Conservation (phyloP, 1,140 invertebrate species). For the Meloidogyne chitwoodi region DNA sequence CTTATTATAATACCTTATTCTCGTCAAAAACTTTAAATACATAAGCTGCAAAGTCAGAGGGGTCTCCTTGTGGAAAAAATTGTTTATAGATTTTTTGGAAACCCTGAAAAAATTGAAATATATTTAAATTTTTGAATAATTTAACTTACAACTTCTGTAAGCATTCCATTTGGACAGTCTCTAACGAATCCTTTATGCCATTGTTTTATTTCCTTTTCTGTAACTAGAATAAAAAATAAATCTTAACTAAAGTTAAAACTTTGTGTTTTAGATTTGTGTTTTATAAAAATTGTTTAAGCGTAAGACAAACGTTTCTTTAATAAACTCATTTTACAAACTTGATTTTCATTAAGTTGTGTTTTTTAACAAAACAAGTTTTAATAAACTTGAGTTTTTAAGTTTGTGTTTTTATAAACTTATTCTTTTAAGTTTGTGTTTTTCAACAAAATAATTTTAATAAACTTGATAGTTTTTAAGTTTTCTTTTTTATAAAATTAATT, state of each 20-base stretch:
- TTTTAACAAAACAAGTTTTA: neutral
- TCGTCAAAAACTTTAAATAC: constrained; percentile 97
- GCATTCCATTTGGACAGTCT: constrained; percentile 60
- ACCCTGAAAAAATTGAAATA: constrained; percentile 68
- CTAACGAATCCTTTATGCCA: constrained; percentile 60
- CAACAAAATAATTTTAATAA: neutral
- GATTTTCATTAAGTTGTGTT: neutral
- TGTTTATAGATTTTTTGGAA: constrained; percentile 98
- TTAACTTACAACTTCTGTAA: constrained; percentile 54
- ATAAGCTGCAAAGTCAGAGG: constrained; percentile 89
- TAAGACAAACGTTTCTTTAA: neutral
- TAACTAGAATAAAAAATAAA: constrained; percentile 47
- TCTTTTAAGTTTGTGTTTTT: neutral
- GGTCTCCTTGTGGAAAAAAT: constrained; percentile 88
- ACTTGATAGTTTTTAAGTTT: too few relatives aligned
- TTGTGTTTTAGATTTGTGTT: neutral
- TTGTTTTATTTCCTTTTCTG: constrained; percentile 59
- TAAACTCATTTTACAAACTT: neutral
- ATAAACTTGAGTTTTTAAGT: neutral
- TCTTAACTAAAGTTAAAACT: neutral
- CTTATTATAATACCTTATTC: constrained; percentile 96
- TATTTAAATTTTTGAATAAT: neutral
- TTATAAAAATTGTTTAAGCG: neutral
- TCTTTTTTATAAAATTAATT: too few relatives aligned
- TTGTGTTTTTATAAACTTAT: neutral